Base-by-base conservation (phyloP, 23 tunicate genomes). In the Styela plicata region DNA sequence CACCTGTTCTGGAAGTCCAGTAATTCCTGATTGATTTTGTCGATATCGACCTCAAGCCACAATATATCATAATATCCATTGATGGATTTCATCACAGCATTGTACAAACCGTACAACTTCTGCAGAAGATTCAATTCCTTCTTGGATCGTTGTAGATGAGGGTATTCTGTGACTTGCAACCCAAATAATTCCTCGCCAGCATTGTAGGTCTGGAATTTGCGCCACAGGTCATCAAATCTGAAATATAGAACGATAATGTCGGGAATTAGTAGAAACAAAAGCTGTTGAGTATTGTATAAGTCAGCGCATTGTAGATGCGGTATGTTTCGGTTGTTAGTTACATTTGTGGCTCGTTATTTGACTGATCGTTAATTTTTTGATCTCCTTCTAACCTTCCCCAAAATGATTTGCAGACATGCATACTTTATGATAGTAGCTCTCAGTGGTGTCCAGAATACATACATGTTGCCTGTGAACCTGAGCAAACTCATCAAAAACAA, bases 121-220 rank as follows among this genome's bases (percentile, higher is more conserved):
- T 91, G 97, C 74, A 96, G 88, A 73, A 96, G 89, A 53, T 89
- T 91, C 16, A 96, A 90, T 62, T 96, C 99, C 57, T 91, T 96
- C 83, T 82, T 87, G 65, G 90, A 66, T 28, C 94, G 94, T 66
- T 91, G 97, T 31, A 96, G 36, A 62, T 87, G 74, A 7, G 94
- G 95, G 69, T 96, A 96, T 24, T 96, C 99, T 21, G 97, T 91
- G 23, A 91, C 95, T 78, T 85, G 93, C 74, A 96, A 73, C 23
- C 99, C 99, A 63, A 96, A 96, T 62, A 96, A 61, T 62, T 96
- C 99, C 74, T 96, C 99, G 21, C 99, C 99, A 30, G 90, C 99
- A 35, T 87, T 85, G 94, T 91, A 91, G 63, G 97, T 96, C 34
- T 87, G 89, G 53, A 52, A 96, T 61, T 96, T 91, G 21, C 99